These are phyloP conservation scores for Sciurus vulgaris DNA, from an alignment of 2,797 vertebrate species.

Conservation along the genomic window DNA sequence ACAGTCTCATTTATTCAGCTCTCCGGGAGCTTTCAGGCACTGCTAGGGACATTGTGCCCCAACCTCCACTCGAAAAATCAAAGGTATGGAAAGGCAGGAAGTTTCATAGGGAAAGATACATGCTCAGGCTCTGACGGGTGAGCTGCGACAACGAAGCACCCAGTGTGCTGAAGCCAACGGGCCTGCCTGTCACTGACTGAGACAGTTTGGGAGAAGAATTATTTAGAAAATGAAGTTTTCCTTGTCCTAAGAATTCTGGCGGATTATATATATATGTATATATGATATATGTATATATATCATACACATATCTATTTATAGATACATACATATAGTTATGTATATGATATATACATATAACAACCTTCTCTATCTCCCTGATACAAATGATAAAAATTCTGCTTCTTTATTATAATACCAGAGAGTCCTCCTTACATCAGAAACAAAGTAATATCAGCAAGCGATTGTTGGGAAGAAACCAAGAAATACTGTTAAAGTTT, in stretches of 20 bases:
- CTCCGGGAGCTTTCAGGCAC: conserved; percentile 59
- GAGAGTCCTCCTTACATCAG: conserved; percentile 57
- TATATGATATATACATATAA: background rate
- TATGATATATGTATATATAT: background rate
- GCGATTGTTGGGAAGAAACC: conserved; percentile 52
- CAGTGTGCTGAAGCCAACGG: conserved; percentile 36
- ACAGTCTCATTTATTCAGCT: conserved; percentile 74
- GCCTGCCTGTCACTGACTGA: conserved; percentile 66
- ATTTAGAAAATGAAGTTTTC: conserved; percentile 81
- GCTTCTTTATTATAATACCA: conserved; percentile 49
- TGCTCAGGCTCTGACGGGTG: conserved; percentile 61
- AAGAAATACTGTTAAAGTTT: conserved; percentile 73
- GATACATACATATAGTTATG: background rate
- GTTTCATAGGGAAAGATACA: conserved; percentile 76
- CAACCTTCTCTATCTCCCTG: conserved; percentile 43
- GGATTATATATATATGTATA: background rate
- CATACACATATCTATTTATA: too few species aligned
- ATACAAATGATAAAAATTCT: conserved; percentile 63
- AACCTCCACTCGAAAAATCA: conserved; percentile 70
- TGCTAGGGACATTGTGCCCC: conserved; percentile 43
- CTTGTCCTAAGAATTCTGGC: conserved; percentile 49
- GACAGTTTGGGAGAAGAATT: conserved; percentile 71
- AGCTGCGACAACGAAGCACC: conserved; percentile 51
- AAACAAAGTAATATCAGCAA: conserved; percentile 65
- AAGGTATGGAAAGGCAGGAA: conserved; percentile 69